phyloP scores from a whole-genome alignment of 2,797 vertebrate genomes.

The Columba guinea region DNA sequence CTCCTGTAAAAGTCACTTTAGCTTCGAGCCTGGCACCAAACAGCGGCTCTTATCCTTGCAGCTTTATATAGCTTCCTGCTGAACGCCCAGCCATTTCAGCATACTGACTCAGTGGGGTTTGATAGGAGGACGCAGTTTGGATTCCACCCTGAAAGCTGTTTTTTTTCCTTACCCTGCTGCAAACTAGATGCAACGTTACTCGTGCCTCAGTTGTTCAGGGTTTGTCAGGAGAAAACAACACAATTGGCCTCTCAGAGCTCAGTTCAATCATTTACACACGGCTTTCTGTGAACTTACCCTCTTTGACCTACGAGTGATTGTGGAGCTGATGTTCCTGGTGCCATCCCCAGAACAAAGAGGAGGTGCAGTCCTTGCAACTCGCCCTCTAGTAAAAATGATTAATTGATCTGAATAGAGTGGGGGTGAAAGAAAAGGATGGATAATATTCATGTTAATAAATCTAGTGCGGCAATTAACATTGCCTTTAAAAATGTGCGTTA shows the following conservation, averaged over 20 bases:
- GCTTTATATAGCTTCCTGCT: not conserved
- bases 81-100: not conserved
- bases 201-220: not conserved
- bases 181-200: not conserved
- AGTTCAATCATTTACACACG: not conserved
- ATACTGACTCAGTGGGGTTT: not conserved
- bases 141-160: not conserved
- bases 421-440: not conserved
- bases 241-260: not conserved
- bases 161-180: not conserved
- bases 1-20: not conserved
- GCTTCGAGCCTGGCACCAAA: constrained; percentile 40
- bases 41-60: not conserved
- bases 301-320: rapidly evolving
- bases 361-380: not conserved
- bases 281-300: not conserved
- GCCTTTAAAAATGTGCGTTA: constrained; percentile 43
- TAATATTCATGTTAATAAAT: constrained; percentile 40
- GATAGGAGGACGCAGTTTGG: constrained; percentile 34
- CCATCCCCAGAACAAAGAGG: not conserved
- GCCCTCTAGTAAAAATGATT: not conserved
- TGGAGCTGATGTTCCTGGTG: not conserved
- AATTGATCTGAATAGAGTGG: not conserved
- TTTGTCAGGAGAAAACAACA: not conserved
- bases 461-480: not conserved